Evolutionary conservation across 1,140 invertebrate genomes (phyloP).

Genomic region (Atta colombica): DNA sequence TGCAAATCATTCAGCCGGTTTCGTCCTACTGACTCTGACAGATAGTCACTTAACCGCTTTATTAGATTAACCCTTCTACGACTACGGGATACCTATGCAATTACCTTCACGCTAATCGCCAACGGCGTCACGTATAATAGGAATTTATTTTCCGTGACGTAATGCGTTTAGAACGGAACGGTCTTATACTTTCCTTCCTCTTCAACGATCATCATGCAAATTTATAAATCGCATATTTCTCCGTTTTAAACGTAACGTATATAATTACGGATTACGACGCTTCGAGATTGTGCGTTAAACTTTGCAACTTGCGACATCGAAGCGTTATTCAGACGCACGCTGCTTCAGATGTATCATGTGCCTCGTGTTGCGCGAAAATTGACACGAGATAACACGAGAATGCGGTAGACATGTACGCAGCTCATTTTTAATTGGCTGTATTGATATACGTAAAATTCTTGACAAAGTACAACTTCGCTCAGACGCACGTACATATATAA

Average conservation of each 20-base stretch:
- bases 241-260: conserved; percentile 23
- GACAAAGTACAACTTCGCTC: conserved; percentile 44
- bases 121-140: conserved; percentile 73
- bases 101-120: conserved; percentile 71
- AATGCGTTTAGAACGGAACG: conserved; percentile 44
- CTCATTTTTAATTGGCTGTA: conserved; percentile 22
- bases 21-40: conserved; percentile 14
- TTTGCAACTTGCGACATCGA: conserved; percentile 9
- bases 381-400: neutral
- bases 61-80: conserved; percentile 70
- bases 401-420: neutral
- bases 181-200: conserved; percentile 41
- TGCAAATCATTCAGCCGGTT: conserved; percentile 42
- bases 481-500: conserved; percentile 15
- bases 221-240: conserved; percentile 37
- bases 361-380: neutral
- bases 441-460: conserved; percentile 48
- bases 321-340: neutral
- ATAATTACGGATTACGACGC: conserved; percentile 44
- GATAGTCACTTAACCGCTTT: conserved; percentile 62
- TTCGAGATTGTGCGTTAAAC: conserved; percentile 13
- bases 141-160: conserved; percentile 72
- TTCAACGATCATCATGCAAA: conserved; percentile 14
- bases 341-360: neutral
- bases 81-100: conserved; percentile 61